Evolutionary conservation across 23 tunicate species (phyloP), one percentile per base, ranked within the genome.

Genomic region (Halocynthia aurantium): DNA sequence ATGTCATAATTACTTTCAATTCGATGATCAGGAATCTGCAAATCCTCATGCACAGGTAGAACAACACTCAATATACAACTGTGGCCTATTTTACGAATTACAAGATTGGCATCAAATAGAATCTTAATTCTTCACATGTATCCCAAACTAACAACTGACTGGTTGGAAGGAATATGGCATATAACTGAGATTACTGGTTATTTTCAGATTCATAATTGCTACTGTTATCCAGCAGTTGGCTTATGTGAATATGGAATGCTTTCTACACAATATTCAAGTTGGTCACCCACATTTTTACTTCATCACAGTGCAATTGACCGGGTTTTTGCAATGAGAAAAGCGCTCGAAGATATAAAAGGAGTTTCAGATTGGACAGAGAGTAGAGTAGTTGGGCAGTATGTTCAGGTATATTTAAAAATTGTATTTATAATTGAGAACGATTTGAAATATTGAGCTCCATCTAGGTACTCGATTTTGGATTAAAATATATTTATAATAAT

Each of bases 241-340:
- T 50, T 49, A 6, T 85, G 89, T 67, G 18, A 10, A 6, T 85
- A 57, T 75, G 82, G 89, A 7, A 85, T 85, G 89, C 80, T 62
- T 7, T 63, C 65, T 8, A 61, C 64, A 22, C 58, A 61, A 7
- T 85, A 78, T 65, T 63, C 89, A 8, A 73, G 80, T 6, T 85
- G 83, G 57, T 83, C 78, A 54, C 89, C 89, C 22, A 61, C 61
- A 7, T 85, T 85, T 52, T 15, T 72, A 10, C 49, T 85, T 7
- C 89, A 85, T 52, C 89, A 85, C 78, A 85, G 89, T 22, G 77
- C 83, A 7, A 54, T 85, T 1, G 89, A 85, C 54, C 18, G 89
- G 44, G 51, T 85, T 70, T 85, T 40, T 61, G 83, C 70, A 18
- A 63, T 85, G 13, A 80, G 72, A 44, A 71, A 69, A 52, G 52